Percentiles rank a stretch among this genome's conserved stretches.
These are phyloP conservation scores for Siphonodentalium dalli DNA, from an alignment of 2,888 invertebrate species.

Conservation along the genomic window DNA sequence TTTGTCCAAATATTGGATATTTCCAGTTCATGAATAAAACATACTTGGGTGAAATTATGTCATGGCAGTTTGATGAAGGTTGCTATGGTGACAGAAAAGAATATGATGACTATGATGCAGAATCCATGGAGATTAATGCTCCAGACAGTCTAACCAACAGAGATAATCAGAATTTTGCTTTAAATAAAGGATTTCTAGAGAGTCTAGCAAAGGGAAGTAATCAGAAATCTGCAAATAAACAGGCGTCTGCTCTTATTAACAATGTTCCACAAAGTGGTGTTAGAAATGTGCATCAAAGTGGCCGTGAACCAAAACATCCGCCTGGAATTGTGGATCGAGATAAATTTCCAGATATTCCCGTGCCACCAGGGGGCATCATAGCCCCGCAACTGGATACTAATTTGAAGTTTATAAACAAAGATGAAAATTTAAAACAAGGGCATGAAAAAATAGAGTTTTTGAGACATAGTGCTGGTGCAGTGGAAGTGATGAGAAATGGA, in stretches of 20 bases:
- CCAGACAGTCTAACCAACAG: no score
- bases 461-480: background rate
- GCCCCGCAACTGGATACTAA: background rate
- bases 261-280: no score
- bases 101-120: no score
- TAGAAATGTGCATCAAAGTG: background rate
- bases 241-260: no score
- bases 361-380: background rate
- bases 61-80: conserved; percentile 56
- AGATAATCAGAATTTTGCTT: background rate
- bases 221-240: background rate
- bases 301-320: no score
- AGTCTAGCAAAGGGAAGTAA: background rate
- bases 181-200: background rate
- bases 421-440: background rate
- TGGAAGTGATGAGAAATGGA: no score
- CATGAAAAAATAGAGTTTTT: background rate
- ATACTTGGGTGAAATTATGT: conserved; percentile 53
- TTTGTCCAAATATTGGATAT: conserved; percentile 60
- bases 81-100: conserved; percentile 49
- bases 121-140: background rate
- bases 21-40: conserved; percentile 56
- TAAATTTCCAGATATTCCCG: no score
- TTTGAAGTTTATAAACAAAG: background rate
- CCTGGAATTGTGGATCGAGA: no score